Conservation (phyloP, 1,140 invertebrate species). For the Diachasmimorpha longicaudata region DNA sequence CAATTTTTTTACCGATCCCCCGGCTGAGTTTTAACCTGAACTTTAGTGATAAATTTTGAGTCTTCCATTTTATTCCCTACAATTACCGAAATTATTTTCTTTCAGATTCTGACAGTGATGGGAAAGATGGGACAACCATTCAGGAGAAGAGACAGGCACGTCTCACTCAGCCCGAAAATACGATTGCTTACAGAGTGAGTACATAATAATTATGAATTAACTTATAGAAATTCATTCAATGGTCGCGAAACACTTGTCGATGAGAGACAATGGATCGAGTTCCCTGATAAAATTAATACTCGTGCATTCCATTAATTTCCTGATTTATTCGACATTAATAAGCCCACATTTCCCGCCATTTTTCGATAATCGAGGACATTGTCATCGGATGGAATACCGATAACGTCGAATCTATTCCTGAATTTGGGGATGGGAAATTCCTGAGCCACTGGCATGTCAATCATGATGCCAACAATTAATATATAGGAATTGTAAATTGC, state of each 20-base stretch:
- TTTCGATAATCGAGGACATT: neutral
- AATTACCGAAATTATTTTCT: conserved; percentile 19
- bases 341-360: neutral
- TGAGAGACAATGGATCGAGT: too few relatives aligned
- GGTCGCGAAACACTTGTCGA: too few relatives aligned
- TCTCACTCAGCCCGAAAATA: conserved; percentile 61
- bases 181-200: conserved; percentile 65
- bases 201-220: neutral
- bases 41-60: too few relatives aligned
- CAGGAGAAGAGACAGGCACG: conserved; percentile 60
- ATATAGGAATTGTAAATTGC: neutral
- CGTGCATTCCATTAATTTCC: neutral
- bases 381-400: neutral
- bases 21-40: too few relatives aligned
- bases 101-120: conserved; percentile 62
- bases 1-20: too few relatives aligned
- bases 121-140: conserved; percentile 59
- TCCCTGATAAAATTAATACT: too few relatives aligned
- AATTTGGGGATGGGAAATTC: neutral
- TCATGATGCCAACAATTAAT: neutral
- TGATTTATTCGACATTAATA: neutral
- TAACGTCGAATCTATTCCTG: neutral
- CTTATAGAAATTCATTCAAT: too few relatives aligned
- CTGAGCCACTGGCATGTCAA: neutral
- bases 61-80: too few relatives aligned